Evolutionary conservation across 2,888 invertebrate genomes (phyloP).

Genomic region (Pyralis farinalis): DNA sequence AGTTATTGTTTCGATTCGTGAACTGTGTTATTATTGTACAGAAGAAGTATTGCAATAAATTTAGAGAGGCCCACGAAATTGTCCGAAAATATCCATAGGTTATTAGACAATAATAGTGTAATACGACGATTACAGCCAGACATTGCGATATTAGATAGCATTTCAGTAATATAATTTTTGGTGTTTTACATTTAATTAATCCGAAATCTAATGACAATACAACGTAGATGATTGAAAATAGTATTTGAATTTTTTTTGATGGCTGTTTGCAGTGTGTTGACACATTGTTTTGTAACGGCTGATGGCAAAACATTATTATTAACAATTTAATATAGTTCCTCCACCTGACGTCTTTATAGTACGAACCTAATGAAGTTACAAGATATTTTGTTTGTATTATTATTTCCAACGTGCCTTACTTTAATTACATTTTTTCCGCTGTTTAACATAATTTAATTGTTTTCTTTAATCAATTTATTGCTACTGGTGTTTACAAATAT

Average conservation of each 20-base stretch:
- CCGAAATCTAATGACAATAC: background rate
- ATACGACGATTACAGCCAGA: background rate
- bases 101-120: background rate
- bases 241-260: background rate
- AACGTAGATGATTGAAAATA: background rate
- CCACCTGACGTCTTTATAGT: no score
- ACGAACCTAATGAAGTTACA: no score
- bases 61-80: background rate
- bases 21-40: slow-evolving; percentile 9
- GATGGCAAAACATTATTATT: no score
- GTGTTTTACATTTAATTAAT: background rate
- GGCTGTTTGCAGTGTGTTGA: no score
- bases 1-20: background rate
- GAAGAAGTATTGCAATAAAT: background rate
- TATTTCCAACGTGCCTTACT: no score
- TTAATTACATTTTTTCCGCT: no score
- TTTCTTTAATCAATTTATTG: no score
- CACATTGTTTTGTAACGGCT: no score
- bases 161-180: background rate
- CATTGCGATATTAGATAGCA: background rate
- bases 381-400: no score
- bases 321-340: no score
- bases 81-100: background rate
- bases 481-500: no score
- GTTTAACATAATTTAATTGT: no score